Evolutionary conservation across 1,140 invertebrate genomes (phyloP).

Genomic region (Drosophila subobscura): DNA sequence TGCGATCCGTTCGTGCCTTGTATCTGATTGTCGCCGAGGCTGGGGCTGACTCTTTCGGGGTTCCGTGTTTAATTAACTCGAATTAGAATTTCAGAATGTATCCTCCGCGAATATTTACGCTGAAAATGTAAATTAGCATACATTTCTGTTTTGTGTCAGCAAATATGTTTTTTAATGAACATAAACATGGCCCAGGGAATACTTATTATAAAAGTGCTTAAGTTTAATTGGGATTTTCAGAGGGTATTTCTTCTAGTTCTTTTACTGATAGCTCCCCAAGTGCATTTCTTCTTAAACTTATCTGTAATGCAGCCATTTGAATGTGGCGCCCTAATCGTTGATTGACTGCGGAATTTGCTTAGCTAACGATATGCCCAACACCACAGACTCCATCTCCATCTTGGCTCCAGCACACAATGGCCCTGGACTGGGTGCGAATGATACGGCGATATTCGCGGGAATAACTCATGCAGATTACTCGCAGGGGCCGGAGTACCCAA

Average conservation of each 20-base stretch:
- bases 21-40: slow-evolving; percentile 63
- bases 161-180: slow-evolving; percentile 43
- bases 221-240: not conserved
- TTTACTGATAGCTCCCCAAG: no score
- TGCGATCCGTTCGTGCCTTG: slow-evolving; percentile 56
- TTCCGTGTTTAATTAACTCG: slow-evolving; percentile 69
- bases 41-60: slow-evolving; percentile 38
- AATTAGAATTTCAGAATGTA: slow-evolving; percentile 70
- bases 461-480: slow-evolving; percentile 75
- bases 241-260: no score
- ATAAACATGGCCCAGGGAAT: slow-evolving; percentile 16
- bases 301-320: slow-evolving; percentile 39
- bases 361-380: slow-evolving; percentile 37
- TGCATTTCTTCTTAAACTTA: slow-evolving; percentile 9
- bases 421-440: slow-evolving; percentile 21
- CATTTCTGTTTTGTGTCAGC: not conserved
- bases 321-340: slow-evolving; percentile 48
- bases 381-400: slow-evolving; percentile 27
- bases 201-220: not conserved
- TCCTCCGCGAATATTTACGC: slow-evolving; percentile 21
- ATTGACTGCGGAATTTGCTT: slow-evolving; percentile 45
- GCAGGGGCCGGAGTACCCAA: not conserved
- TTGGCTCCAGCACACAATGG: slow-evolving; percentile 18
- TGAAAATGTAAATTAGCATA: slow-evolving; percentile 35
- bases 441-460: slow-evolving; percentile 64